Base-by-base conservation (phyloP, 2,797 vertebrate species). In the Calcarius lapponicus region DNA sequence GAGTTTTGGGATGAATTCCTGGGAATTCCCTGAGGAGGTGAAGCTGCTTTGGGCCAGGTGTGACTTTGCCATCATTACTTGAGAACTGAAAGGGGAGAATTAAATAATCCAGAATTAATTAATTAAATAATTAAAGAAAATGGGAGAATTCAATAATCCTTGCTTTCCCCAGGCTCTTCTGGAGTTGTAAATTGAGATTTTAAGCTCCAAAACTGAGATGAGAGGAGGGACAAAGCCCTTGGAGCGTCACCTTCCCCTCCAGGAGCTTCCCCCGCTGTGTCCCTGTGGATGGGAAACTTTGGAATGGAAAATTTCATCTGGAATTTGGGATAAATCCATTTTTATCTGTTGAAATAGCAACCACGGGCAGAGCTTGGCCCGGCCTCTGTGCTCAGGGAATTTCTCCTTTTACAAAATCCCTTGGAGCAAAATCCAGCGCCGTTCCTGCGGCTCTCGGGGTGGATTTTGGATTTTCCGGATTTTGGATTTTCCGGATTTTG, bases 261-360 rank as follows among this genome's bases (percentile, higher is more conserved):
- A 0, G 2, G 16, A 57, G 19, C 72, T 8, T 14, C 18, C 20
- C 50, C 19, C 36, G 36, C 36, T 36, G 36, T 36, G 36, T 36
- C 36, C 36, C 36, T 36, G 36, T 9, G 36, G 5, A 13, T 9
- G 53, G 32, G 20, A 56, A 22, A 56, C 13, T 15, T 56, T 13
- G 8, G 4, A 2, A 0, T 0, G 17, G 7, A 7, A 8, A 54
- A 19, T 0, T 12, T 7, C 16, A 0, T 1, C 0, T 0, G 28
- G 20, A 40, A 2, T 0, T 1, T 1, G 73, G 57, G 57, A 31
- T 19, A 14, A 61, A 20, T 10, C 36, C 17, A 4, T 19, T 18
- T 17, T 18, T 38, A 7, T 6, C n/a, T 26, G 24, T 38, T 26
- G 25, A 13, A 34, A 26, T 3, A 8, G 34, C n/a, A 36, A 8